These are phyloP conservation scores for Meandrusa payeni DNA, from an alignment of 2,888 invertebrate genomes.

Conservation along the genomic window DNA sequence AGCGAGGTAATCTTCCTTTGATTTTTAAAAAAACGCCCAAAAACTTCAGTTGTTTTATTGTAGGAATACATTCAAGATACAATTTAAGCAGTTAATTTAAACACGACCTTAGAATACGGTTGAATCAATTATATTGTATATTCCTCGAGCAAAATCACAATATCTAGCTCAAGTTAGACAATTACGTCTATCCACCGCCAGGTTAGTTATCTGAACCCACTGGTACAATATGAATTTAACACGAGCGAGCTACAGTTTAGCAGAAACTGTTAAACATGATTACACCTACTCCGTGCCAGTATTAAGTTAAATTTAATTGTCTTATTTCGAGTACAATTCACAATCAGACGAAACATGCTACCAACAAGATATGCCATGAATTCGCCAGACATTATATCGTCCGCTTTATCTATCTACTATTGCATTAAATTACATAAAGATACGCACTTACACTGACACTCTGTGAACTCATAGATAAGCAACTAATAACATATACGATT, in stretches of 20 bases:
- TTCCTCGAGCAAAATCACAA: conserved; percentile 53
- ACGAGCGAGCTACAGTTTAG: conserved; percentile 55
- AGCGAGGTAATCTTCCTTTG: no score
- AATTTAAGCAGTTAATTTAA: neutral
- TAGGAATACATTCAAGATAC: no score
- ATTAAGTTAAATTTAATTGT: conserved; percentile 61
- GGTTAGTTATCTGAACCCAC: conserved; percentile 64
- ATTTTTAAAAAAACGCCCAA: no score
- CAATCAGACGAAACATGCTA: conserved; percentile 24
- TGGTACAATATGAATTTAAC: conserved; percentile 68
- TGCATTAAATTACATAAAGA: conserved; percentile 27
- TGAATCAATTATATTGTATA: conserved; percentile 37
- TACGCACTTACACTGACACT: conserved; percentile 17
- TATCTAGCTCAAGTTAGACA: conserved; percentile 72
- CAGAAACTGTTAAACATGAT: conserved; percentile 59
- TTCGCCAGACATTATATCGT: conserved; percentile 28
- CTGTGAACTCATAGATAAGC: conserved; percentile 18
- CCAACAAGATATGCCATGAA: conserved; percentile 25
- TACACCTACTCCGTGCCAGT: conserved; percentile 44
- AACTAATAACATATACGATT: no score
- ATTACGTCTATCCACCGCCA: conserved; percentile 73
- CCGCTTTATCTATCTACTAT: conserved; percentile 25
- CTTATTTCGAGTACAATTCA: conserved; percentile 33
- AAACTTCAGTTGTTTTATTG: no score
- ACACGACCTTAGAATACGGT: neutral